A percentile compares a stretch with the other conserved stretches of the same genome.
phyloP scores from a whole-genome alignment of 2,888 invertebrate genomes.

The Cyaniris semiargus region DNA sequence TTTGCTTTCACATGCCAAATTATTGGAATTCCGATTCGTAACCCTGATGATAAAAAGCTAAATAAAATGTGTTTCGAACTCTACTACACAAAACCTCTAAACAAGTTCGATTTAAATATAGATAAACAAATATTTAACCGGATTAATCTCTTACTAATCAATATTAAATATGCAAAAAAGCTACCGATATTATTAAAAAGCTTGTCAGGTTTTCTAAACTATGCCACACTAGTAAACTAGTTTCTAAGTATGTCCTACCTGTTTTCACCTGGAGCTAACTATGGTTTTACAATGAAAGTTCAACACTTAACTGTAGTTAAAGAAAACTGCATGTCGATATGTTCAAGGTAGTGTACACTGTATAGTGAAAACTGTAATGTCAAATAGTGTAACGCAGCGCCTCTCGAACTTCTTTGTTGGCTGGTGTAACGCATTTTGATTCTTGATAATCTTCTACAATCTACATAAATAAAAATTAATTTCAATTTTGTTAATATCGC shows the following conservation, averaged over 20 bases:
- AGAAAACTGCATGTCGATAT: background rate
- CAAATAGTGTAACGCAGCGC: too few relatives aligned
- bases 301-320: background rate
- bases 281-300: slow-evolving; percentile 6
- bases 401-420: too few relatives aligned
- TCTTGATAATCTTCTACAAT: too few relatives aligned
- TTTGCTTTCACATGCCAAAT: too few relatives aligned
- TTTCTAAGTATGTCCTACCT: background rate
- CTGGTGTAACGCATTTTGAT: too few relatives aligned
- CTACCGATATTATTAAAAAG: background rate
- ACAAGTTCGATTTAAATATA: background rate
- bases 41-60: too few relatives aligned
- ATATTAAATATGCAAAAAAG: background rate
- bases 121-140: background rate
- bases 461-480: too few relatives aligned
- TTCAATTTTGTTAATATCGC: too few relatives aligned
- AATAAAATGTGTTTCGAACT: too few relatives aligned
- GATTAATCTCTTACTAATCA: background rate
- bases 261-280: background rate
- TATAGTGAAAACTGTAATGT: too few relatives aligned
- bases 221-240: slow-evolving; percentile 5
- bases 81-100: too few relatives aligned
- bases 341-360: background rate
- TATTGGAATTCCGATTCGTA: too few relatives aligned
- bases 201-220: slow-evolving; percentile 5